Evolutionary conservation across 1,140 invertebrate species (phyloP).

Genomic region (Stegodyphus mimosarum): DNA sequence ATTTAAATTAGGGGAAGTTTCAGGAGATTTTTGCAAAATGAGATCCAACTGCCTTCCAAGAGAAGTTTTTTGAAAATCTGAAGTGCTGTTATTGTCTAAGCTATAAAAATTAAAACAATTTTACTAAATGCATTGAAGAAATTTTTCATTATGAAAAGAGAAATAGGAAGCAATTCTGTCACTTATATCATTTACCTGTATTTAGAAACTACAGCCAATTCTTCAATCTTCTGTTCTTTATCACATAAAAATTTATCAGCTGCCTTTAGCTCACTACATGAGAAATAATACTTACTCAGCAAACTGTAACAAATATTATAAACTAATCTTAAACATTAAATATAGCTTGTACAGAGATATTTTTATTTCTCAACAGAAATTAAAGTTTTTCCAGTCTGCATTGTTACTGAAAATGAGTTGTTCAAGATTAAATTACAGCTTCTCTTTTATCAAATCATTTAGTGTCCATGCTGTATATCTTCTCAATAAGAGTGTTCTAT

Average conservation of each 20-base stretch:
- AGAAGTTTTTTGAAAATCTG: not conserved
- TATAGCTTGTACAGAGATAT: no score
- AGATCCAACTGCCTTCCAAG: constrained; percentile 33
- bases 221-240: constrained; percentile 26
- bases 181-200: constrained; percentile 9
- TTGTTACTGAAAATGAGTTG: no score
- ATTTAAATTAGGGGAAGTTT: not conserved
- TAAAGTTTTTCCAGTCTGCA: no score
- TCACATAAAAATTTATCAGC: constrained; percentile 55
- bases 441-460: no score
- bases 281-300: not conserved
- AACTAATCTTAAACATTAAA: no score
- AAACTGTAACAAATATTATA: no score
- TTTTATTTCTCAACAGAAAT: no score
- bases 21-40: constrained; percentile 11
- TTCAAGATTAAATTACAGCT: no score
- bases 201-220: not conserved
- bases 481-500: no score
- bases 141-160: not conserved
- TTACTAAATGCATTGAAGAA: not conserved
- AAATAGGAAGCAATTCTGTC: not conserved
- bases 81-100: not conserved
- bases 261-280: constrained; percentile 41
- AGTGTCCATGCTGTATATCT: no score
- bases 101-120: not conserved